Percentiles rank a stretch among this genome's conserved stretches.
Conservation (phyloP, 2,113 vertebrate species). For the Hemibates koningsi region DNA sequence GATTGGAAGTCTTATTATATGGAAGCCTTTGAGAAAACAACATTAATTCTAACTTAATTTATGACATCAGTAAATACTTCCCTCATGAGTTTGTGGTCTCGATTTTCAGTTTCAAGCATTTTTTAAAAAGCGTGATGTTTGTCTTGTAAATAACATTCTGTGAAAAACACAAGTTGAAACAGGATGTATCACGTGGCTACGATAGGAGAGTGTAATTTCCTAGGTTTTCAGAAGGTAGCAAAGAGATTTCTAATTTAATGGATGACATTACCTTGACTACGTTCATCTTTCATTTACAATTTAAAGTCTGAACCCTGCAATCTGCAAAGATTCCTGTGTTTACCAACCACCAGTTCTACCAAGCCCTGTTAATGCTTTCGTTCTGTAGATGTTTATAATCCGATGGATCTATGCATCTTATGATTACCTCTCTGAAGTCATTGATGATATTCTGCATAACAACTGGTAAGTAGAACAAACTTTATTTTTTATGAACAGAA, state of each 20-base stretch:
- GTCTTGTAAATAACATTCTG: neutral
- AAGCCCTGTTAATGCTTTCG: neutral
- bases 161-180: neutral
- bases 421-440: conserved; percentile 81
- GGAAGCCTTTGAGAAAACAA: neutral
- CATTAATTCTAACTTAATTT: neutral
- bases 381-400: conserved; percentile 84
- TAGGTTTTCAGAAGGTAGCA: neutral
- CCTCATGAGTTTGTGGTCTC: neutral
- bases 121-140: neutral
- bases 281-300: neutral
- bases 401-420: conserved; percentile 82
- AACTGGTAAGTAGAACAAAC: conserved; percentile 79
- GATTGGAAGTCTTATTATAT: neutral
- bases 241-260: neutral
- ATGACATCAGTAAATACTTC: neutral
- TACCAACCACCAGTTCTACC: neutral
- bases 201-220: neutral
- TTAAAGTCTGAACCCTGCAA: neutral
- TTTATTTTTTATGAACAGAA: neutral
- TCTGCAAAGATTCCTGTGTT: neutral
- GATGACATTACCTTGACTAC: neutral
- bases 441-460: conserved; percentile 86
- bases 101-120: neutral
- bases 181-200: neutral